Evolutionary conservation across 2,797 vertebrate species (phyloP), one percentile per base, ranked within the genome.

Genomic region (Hoplostethus mediterraneus): DNA sequence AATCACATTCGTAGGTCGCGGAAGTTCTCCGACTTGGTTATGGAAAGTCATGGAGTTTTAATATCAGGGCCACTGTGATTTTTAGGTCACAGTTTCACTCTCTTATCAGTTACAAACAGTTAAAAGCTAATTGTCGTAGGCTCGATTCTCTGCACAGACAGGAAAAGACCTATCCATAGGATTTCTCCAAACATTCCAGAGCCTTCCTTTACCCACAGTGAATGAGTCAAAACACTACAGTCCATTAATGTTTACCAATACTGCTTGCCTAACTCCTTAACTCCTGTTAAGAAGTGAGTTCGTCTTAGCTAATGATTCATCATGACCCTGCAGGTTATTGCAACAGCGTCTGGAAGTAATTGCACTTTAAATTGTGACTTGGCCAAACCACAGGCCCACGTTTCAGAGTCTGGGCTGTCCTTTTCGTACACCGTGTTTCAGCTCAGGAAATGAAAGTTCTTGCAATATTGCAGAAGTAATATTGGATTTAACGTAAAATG

Each of bases 281-380:
- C 21, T 30, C 6, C 40, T 62, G 16, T 28, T 31, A 25, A 67
- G 47, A 42, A 64, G 5, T 33, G 0, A 25, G 6, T 74, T 53
- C 6, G 21, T 59, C 11, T n/a, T 3, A 45, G 79, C 10, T 77
- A 83, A 81, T 85, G 54, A 85, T 82, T 88, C 25, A 82, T 36
- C 48, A 14, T 7, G 28, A 64, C n/a, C 12, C 10, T 3, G 30
- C 42, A 58, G 21, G 63, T 84, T 49, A 66, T 47, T 42, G 54
- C 33, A 72, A 30, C 63, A 77, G n/a, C 17, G 55, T 49, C 16
- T 62, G 21, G 12, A 47, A 36, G 66, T 72, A 73, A 16, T 67
- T 73, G 4, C 5, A 25, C 45, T 81, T 77, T 56, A 55, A 7
- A 40, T 11, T 13, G 30, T 67, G 42, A 69, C 44, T 52, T 33